Conservation (phyloP, 2,888 invertebrate species). For the Rhagium mordax region DNA sequence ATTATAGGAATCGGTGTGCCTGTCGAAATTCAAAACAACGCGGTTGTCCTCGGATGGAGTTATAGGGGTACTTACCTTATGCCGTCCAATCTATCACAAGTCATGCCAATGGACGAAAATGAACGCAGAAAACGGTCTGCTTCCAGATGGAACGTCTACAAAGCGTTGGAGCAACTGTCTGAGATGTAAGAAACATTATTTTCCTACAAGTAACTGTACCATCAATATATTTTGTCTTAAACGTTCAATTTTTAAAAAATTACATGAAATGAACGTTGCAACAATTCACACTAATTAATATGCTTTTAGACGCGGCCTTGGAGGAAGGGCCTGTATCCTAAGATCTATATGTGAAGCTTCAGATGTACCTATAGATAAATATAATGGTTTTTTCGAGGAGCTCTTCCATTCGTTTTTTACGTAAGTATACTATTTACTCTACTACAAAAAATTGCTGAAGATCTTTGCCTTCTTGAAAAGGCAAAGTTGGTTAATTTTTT, state of each 20-base stretch:
- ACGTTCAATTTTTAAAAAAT: no score
- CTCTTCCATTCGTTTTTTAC: constrained; percentile 78
- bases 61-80: constrained; percentile 68
- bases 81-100: constrained; percentile 57
- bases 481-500: no score
- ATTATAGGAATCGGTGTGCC: constrained; percentile 72
- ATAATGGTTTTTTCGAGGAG: constrained; percentile 77
- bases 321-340: constrained; percentile 79
- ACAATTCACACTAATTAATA: no score
- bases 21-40: constrained; percentile 69
- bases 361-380: constrained; percentile 74
- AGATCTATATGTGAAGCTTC: constrained; percentile 80
- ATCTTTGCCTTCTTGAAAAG: no score
- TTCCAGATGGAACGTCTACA: constrained; percentile 79
- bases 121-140: constrained; percentile 53
- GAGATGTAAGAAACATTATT: constrained; percentile 76
- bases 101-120: constrained; percentile 54
- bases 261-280: no score
- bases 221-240: no score
- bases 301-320: constrained; percentile 71
- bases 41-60: constrained; percentile 69
- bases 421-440: no score
- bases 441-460: no score
- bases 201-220: no score
- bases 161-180: constrained; percentile 74